Base-by-base conservation (phyloP, 2,113 vertebrate genomes). In the Raja brachyura region DNA sequence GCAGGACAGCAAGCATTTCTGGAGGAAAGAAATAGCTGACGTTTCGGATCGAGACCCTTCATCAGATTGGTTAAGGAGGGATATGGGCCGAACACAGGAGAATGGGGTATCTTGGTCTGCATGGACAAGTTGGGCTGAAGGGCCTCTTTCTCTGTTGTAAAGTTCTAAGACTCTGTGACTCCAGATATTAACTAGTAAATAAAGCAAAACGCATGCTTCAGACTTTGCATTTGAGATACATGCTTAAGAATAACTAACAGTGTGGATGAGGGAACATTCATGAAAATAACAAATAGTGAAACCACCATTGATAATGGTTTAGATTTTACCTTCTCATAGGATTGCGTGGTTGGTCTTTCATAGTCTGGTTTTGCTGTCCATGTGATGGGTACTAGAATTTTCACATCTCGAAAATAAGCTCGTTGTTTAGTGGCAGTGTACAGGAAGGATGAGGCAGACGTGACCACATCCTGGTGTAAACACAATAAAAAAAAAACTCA, bases 371-470 rank as follows among this genome's bases (percentile, higher is more conserved):
- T 93, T 74, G 93, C 66, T 77, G 56, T 94, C 96, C 96, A 96
- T 0, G 94, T 95, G 8, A 93, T 39, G 93, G 96, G 96, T 93
- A 96, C 94, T 90, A 96, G 94, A 93, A 97, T 96, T 81, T 95
- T 96, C 48, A 96, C 90, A 20, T 94, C 95, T 94, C 95, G 95
- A 93, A 95, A 96, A 94, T 94, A 96, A 18, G 96, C 93, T 94
- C 95, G 96, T 93, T 94, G 95, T 74, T 96, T 94, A 7, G 96
- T 95, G 70, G 96, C 95, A 93, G 94, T 95, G 93, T 96, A 95
- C 39, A 97, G 93, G 86, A 95, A 96, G 61, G 83, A 93, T 28
- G 96, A 97, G 70, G 96, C 96, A 59, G 95, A 94, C 0, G 93
- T 94, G 93, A 96, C 81, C 96, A 97, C 96, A 85, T 95, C 95